Base-by-base conservation (phyloP, 2,888 invertebrate species). In the Cremastinae sp. region DNA sequence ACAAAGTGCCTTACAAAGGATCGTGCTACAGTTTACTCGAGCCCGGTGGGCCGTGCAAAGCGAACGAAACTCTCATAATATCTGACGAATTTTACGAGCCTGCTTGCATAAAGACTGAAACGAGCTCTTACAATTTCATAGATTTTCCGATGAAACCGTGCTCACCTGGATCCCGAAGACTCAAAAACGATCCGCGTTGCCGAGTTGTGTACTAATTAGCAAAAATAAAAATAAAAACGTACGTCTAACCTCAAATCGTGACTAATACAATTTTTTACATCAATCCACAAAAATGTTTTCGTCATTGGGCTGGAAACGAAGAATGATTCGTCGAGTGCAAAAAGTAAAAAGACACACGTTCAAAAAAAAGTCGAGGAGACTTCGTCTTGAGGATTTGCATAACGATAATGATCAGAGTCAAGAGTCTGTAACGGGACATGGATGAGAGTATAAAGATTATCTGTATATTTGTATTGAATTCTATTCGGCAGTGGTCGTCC, bases 51-150 rank as follows among this genome's bases (percentile, higher is more conserved):
- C 88, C 92, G 0, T 93, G 93, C 83, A 2, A 47, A 2, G 5
- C n/a, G 0, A 89, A 90, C 0, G 90, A 88, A 22, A 91, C 91
- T 2, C 87, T 94, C 20, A 92, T 92, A 7, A 92, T 94, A 0
- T 93, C 94, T 83, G 91, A 92, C 0, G 91, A 91, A n/a, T n/a
- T n/a, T n/a, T n/a, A n/a, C n/a, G n/a, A n/a, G n/a, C n/a, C n/a
- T n/a, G n/a, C n/a, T n/a, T n/a, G n/a, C n/a, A n/a, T n/a, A n/a
- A n/a, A n/a, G n/a, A n/a, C n/a, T n/a, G n/a, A n/a, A n/a, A n/a
- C n/a, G n/a, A n/a, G n/a, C n/a, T n/a, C n/a, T n/a, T 72, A 78
- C 70, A 75, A 79, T 20, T 39, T 81, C 16, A 79, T 81, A 39
- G 59, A 49, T 0, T 75, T 74, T 3, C 78, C 79, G 10, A 1